Conservation (phyloP, 2,113 vertebrate species). For the Narcine bancroftii region DNA sequence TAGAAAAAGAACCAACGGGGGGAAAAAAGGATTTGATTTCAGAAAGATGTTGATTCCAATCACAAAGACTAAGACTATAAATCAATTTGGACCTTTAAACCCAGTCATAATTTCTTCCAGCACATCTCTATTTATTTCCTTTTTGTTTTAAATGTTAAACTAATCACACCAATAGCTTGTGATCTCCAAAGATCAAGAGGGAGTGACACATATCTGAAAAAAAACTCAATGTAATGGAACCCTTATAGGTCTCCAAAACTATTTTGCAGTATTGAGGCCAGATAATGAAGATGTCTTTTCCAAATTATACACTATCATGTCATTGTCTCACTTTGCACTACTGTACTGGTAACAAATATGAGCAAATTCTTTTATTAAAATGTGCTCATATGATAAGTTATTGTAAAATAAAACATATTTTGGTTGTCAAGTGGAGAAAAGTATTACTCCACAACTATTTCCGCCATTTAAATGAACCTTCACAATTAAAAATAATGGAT, state of each 20-base stretch:
- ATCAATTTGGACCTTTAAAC: neutral
- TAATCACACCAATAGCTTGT: neutral
- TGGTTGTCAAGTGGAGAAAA: neutral
- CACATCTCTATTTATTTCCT: neutral
- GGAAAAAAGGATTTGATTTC: neutral
- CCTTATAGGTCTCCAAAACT: neutral
- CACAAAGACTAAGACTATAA: neutral
- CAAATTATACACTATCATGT: neutral
- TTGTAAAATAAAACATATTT: constrained; percentile 49
- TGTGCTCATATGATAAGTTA: constrained; percentile 60
- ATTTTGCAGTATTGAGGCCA: neutral
- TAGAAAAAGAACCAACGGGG: neutral
- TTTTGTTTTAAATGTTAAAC: neutral
- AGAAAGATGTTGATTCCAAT: neutral
- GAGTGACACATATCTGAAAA: constrained; percentile 8
- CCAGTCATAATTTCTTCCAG: neutral
- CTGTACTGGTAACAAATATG: constrained; percentile 62
- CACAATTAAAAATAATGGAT: neutral
- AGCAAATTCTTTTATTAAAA: constrained; percentile 57
- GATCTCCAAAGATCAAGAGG: neutral
- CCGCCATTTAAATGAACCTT: constrained; percentile 43
- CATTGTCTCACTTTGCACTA: constrained; percentile 54
- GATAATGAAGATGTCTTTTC: neutral
- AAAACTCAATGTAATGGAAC: neutral
- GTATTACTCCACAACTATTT: neutral